Evolutionary conservation across 2,888 invertebrate species (phyloP), one percentile per base, ranked within the genome.

Genomic region (Agelastica alni): DNA sequence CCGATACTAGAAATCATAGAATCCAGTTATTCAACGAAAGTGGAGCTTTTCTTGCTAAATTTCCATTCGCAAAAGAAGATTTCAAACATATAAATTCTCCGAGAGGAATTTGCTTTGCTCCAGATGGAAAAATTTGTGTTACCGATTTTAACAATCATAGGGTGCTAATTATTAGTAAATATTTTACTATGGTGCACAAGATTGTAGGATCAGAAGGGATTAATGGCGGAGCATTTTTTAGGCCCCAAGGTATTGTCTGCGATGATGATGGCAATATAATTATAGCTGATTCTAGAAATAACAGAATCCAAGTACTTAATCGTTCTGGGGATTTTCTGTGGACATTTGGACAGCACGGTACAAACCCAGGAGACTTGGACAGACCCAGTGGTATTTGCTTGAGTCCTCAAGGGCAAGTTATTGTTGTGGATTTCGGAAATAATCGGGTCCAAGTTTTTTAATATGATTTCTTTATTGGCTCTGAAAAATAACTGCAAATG

Each of bases 121-220:
- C 88, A 1, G 84, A 87, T 22, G 94, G 94, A 14, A 86, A 91
- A 65, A 84, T 96, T 44, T 85, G 96, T 41, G 89, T 94, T 22
- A 93, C 95, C 0, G 96, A 97, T 75, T 97, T 97, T 77, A 96
- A 96, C 76, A 94, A 95, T 76, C 96, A 97, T 75, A 86, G 93
- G 5, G 77, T 96, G 47, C 81, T 94, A 51, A 83, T 92, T 62
- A 86, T 96, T 52, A 89, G 93, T 70, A 81, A 45, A n/a, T 69
- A 75, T 30, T 76, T 78, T 53, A 14, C 43, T 2, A 68, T 69
- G 28, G 74, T 75, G 1, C 70, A 73, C 32, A 66, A 75, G 22
- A n/a, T n/a, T n/a, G 58, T 78, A 46, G 88, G 86, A 2, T 83
- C 84, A 42, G 87, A 87, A 69, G 86, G 85, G 16, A 79, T 81